Evolutionary conservation across 2,888 invertebrate species (phyloP).

Genomic region (Cephus spinipes): DNA sequence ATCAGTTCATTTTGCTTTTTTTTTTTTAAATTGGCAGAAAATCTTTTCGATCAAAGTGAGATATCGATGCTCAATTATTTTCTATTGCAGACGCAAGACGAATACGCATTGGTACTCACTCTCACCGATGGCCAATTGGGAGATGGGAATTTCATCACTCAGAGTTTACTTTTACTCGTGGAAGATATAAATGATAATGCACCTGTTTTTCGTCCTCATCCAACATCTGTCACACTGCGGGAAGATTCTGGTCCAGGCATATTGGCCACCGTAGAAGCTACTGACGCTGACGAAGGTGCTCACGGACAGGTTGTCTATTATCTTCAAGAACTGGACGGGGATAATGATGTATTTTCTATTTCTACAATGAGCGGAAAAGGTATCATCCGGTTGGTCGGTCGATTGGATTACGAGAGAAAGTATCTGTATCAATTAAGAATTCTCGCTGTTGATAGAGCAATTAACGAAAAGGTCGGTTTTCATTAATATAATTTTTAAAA

Average conservation of each 20-base stretch:
- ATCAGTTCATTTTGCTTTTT: not conserved
- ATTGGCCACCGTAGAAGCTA: constrained; percentile 85
- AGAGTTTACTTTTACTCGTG: constrained; percentile 87
- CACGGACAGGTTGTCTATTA: constrained; percentile 93
- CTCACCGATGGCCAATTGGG: constrained; percentile 89
- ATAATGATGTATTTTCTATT: constrained; percentile 81
- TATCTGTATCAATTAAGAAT: constrained; percentile 87
- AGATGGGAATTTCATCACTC: constrained; percentile 89
- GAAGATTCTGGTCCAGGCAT: constrained; percentile 84
- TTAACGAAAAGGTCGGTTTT: constrained; percentile 67
- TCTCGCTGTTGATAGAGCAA: constrained; percentile 86
- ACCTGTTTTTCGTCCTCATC: constrained; percentile 88
- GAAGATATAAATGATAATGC: constrained; percentile 94
- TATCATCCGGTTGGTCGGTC: constrained; percentile 79
- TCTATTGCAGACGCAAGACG: constrained; percentile 79
- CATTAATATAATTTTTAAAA: constrained; percentile 65
- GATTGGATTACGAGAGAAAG: constrained; percentile 88
- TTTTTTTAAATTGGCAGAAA: not conserved
- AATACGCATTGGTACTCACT: constrained; percentile 89
- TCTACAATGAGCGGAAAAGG: constrained; percentile 89
- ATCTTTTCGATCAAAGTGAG: not conserved
- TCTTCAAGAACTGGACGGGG: constrained; percentile 84
- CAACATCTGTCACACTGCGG: constrained; percentile 82
- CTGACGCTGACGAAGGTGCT: constrained; percentile 90
- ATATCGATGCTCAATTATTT: not conserved